A percentile compares a stretch with the other conserved stretches of the same genome.
These are phyloP conservation scores for Bombyx mandarina DNA, from an alignment of 1,140 invertebrate species.

Conservation along the genomic window DNA sequence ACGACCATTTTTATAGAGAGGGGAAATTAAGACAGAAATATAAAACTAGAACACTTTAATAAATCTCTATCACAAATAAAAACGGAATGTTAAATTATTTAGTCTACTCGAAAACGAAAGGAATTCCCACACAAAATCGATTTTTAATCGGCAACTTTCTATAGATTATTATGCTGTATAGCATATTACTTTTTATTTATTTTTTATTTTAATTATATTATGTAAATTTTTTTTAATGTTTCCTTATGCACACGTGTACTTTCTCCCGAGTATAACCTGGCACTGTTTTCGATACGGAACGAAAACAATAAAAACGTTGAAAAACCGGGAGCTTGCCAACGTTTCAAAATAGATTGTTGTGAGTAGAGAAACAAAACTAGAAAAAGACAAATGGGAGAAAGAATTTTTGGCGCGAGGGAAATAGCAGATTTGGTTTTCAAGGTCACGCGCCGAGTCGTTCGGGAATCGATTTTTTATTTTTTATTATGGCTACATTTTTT, in stretches of 20 bases:
- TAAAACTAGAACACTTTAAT: slow-evolving; percentile 5
- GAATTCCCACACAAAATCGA: slow-evolving; percentile 9
- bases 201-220: background rate
- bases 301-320: slow-evolving; percentile 10
- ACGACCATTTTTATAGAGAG: slow-evolving; percentile 31
- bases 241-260: slow-evolving; percentile 17
- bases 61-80: slow-evolving; percentile 18
- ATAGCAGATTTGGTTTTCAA: too few species aligned
- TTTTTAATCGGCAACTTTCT: slow-evolving; percentile 37
- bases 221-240: slow-evolving; percentile 6
- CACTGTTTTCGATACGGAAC: slow-evolving; percentile 10
- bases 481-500: too few species aligned
- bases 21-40: slow-evolving; percentile 6
- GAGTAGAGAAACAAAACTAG: slow-evolving; percentile 7
- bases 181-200: slow-evolving; percentile 32
- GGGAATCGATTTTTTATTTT: too few species aligned
- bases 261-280: background rate
- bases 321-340: slow-evolving; percentile 30
- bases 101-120: slow-evolving; percentile 14
- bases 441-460: too few species aligned
- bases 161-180: slow-evolving; percentile 41
- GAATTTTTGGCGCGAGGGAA: background rate
- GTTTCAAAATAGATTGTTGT: slow-evolving; percentile 31
- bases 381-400: slow-evolving; percentile 6
- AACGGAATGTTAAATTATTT: slow-evolving; percentile 33